phyloP scores from a whole-genome alignment of 1,140 invertebrate species.

The Pogonomyrmex barbatus region DNA sequence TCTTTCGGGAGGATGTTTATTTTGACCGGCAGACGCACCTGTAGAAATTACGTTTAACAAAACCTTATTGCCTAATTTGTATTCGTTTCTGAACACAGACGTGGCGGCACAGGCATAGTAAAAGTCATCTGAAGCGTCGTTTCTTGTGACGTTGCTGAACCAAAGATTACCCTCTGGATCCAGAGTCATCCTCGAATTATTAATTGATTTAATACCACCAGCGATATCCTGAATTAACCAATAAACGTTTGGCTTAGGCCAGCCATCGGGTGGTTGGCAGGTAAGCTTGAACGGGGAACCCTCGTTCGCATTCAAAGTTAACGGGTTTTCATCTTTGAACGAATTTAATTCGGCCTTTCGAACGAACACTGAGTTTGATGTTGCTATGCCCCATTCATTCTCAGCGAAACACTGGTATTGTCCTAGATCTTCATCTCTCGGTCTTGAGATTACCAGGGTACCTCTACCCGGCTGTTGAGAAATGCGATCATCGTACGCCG shows the following conservation, averaged over 20 bases:
- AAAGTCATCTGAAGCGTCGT: constrained; percentile 93
- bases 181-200: constrained; percentile 96
- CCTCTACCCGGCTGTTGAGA: constrained; percentile 96
- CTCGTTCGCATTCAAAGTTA: constrained; percentile 90
- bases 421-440: constrained; percentile 96
- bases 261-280: constrained; percentile 96
- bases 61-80: constrained; percentile 95
- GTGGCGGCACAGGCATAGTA: constrained; percentile 96
- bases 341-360: constrained; percentile 97
- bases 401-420: constrained; percentile 99
- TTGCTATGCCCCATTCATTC: constrained; percentile 97
- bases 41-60: constrained; percentile 92
- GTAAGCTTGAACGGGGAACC: constrained; percentile 94
- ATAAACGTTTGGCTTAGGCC: constrained; percentile 97
- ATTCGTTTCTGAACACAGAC: constrained; percentile 94
- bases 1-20: constrained; percentile 90
- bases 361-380: constrained; percentile 97
- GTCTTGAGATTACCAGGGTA: constrained; percentile 95
- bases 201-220: constrained; percentile 94
- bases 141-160: constrained; percentile 96
- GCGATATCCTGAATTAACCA: constrained; percentile 94
- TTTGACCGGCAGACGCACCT: constrained; percentile 91
- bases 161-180: constrained; percentile 97
- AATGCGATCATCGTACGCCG: constrained; percentile 96
- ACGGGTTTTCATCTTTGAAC: constrained; percentile 92